Evolutionary conservation across 2,113 vertebrate genomes (phyloP).

Genomic region (Bubalus kerabau): DNA sequence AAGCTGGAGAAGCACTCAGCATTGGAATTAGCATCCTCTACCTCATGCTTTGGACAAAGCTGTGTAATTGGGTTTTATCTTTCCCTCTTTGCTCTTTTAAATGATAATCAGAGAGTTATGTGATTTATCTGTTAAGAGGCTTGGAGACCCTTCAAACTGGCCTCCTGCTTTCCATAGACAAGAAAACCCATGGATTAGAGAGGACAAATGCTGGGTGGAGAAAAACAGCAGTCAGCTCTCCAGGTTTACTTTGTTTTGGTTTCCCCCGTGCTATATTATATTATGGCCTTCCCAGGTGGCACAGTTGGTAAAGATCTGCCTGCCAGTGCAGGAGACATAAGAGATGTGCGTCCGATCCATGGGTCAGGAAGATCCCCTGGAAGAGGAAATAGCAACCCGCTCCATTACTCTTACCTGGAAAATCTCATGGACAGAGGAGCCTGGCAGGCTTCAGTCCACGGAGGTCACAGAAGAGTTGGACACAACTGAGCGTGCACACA

Average conservation of each 20-base stretch:
- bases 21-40: neutral
- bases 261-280: fast-evolving
- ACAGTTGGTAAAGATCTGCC: neutral
- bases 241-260: neutral
- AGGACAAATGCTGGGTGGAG: neutral
- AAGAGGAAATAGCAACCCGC: neutral
- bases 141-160: neutral
- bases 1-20: neutral
- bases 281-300: neutral
- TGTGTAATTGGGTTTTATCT: neutral
- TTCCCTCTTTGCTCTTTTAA: neutral
- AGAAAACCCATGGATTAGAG: neutral
- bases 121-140: neutral
- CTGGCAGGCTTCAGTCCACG: neutral
- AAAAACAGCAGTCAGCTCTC: neutral
- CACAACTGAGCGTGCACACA: neutral
- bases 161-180: neutral
- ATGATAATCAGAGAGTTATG: neutral
- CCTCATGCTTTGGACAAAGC: neutral
- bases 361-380: neutral
- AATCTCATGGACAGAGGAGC: neutral
- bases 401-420: neutral
- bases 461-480: neutral
- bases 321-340: neutral
- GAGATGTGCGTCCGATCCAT: neutral